A percentile compares a stretch with the other conserved stretches of the same genome.
Evolutionary conservation across 2,888 invertebrate species (phyloP).

Genomic region (Eucera pruinosa): DNA sequence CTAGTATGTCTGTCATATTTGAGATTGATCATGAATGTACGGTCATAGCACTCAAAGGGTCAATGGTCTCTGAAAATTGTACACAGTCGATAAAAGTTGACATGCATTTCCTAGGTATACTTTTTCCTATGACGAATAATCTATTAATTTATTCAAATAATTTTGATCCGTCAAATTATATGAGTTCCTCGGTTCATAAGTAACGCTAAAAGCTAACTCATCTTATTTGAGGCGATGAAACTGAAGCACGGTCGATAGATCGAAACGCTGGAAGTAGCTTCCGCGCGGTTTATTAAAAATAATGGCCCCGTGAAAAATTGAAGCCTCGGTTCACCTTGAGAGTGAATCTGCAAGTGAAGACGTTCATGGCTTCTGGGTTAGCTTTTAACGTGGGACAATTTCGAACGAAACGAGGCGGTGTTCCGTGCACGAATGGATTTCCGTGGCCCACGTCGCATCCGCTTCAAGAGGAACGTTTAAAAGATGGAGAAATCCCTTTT

Average conservation of each 20-base stretch:
- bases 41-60: too few relatives aligned
- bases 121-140: too few relatives aligned
- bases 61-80: too few relatives aligned
- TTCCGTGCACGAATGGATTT: constrained; percentile 7
- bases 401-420: constrained; percentile 16
- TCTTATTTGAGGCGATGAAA: neutral
- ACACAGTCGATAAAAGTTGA: too few relatives aligned
- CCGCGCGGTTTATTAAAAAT: constrained; percentile 35
- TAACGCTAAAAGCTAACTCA: neutral
- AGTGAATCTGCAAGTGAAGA: neutral
- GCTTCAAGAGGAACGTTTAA: constrained; percentile 3
- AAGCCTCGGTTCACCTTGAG: neutral
- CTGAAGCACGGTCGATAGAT: too few relatives aligned
- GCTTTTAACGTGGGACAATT: neutral
- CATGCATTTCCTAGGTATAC: too few relatives aligned
- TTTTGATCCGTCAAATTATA: too few relatives aligned
- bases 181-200: too few relatives aligned
- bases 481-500: neutral
- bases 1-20: too few relatives aligned
- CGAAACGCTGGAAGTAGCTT: neutral
- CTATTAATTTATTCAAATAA: too few relatives aligned
- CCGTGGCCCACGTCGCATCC: constrained; percentile 12
- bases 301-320: constrained; percentile 31
- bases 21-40: too few relatives aligned
- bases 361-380: neutral